Conservation (phyloP, 2,113 vertebrate species). For the Parus major region DNA sequence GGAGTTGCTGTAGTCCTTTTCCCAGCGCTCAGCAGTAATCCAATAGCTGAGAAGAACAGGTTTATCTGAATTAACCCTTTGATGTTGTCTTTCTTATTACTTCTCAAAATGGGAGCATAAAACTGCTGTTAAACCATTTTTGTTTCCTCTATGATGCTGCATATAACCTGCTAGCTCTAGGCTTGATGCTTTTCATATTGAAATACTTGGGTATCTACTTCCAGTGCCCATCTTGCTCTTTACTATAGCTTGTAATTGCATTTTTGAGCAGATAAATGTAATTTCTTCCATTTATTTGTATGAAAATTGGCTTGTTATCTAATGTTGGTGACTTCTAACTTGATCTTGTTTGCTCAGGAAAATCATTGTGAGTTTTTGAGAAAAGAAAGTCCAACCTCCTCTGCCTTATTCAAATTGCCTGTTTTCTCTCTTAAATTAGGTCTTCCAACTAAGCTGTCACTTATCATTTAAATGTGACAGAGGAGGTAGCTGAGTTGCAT, state of each 20-base stretch:
- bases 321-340: not conserved
- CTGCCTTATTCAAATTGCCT: not conserved
- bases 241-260: not conserved
- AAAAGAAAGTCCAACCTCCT: not conserved
- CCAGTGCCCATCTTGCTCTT: not conserved
- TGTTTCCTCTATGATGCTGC: not conserved
- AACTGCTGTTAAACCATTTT: not conserved
- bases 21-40: not conserved
- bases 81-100: not conserved
- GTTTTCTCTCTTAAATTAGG: conserved; percentile 1
- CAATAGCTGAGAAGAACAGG: not conserved
- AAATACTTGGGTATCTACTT: not conserved
- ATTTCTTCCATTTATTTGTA: not conserved
- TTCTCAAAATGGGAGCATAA: not conserved
- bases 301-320: not conserved
- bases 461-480: not conserved
- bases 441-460: not conserved
- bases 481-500: not conserved
- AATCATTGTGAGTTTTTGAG: not conserved
- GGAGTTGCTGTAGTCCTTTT: not conserved
- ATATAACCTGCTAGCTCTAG: not conserved
- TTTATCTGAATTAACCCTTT: not conserved
- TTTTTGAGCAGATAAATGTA: not conserved
- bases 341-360: not conserved
- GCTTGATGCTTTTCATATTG: not conserved